phyloP scores from a whole-genome alignment of 2,797 vertebrate species.

The Sternarchorhynchus goeldii region DNA sequence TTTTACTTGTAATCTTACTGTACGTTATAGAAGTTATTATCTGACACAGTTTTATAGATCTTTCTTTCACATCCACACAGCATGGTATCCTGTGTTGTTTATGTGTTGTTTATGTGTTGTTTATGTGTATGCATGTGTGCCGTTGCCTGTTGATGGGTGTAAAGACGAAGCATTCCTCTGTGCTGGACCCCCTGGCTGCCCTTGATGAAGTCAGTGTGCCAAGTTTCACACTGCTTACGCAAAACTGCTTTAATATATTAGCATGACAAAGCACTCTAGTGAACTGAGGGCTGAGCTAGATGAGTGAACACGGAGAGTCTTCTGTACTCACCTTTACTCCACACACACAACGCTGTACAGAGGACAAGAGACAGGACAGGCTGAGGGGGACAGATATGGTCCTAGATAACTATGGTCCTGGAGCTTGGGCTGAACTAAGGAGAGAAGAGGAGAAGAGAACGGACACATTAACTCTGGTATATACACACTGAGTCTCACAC shows the following conservation, averaged over 20 bases:
- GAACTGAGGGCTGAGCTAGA: slow-evolving; percentile 59
- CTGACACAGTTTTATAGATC: not conserved
- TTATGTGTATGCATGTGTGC: slow-evolving; percentile 27
- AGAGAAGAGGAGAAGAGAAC: slow-evolving; percentile 5
- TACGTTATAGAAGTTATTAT: not conserved
- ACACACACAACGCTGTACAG: slow-evolving; percentile 16
- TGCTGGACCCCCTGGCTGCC: slow-evolving; percentile 57
- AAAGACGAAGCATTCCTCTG: slow-evolving; percentile 57
- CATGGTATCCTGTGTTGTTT: not conserved
- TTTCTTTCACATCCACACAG: not conserved
- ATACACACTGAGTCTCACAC: not conserved
- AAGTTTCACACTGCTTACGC: slow-evolving; percentile 75
- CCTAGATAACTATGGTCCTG: not conserved
- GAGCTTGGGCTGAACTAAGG: not conserved
- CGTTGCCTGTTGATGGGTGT: slow-evolving; percentile 24
- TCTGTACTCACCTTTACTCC: slow-evolving; percentile 46
- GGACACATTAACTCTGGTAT: slow-evolving; percentile 11
- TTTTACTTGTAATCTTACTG: not conserved
- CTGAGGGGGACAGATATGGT: slow-evolving; percentile 25
- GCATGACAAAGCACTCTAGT: slow-evolving; percentile 75
- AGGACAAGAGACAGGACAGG: not conserved
- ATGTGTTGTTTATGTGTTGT: slow-evolving; percentile 20
- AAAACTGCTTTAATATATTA: slow-evolving; percentile 76
- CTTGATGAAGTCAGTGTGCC: slow-evolving; percentile 68
- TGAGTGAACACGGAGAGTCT: slow-evolving; percentile 51